Conservation (phyloP, 2,888 invertebrate species). For the Sphaeridia pumilis region DNA sequence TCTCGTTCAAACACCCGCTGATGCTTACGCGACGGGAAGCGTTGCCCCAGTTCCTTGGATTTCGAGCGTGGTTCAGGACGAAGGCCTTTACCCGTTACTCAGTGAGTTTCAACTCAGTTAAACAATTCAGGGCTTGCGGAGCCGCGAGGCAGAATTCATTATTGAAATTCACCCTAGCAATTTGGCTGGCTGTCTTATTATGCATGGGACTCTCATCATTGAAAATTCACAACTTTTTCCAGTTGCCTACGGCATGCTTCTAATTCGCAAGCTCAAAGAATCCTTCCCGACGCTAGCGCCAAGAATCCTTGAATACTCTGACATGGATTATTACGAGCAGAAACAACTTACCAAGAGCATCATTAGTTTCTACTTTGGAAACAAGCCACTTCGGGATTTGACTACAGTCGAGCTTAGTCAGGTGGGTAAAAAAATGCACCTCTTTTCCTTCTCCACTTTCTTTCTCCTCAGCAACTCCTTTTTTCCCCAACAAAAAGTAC, state of each 20-base stretch:
- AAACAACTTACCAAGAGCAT: slow-evolving; percentile 17
- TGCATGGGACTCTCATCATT: neutral
- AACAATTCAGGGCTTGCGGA: no score
- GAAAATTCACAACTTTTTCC: neutral
- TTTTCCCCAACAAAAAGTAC: no score
- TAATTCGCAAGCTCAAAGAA: slow-evolving; percentile 1
- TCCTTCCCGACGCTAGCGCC: slow-evolving; percentile 8
- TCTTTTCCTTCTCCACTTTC: no score
- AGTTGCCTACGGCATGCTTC: slow-evolving; percentile 10
- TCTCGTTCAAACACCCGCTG: slow-evolving; percentile 21
- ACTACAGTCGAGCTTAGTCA: slow-evolving; percentile 17
- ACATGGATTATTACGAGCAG: slow-evolving; percentile 13
- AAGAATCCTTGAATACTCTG: slow-evolving; percentile 16
- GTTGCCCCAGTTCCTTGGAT: slow-evolving; percentile 26
- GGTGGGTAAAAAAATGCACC: no score
- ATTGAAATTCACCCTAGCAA: neutral
- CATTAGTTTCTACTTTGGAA: slow-evolving; percentile 22
- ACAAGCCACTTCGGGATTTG: slow-evolving; percentile 14
- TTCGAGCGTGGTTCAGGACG: slow-evolving; percentile 8
- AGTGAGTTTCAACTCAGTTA: no score
- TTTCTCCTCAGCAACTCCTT: no score
- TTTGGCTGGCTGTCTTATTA: neutral
- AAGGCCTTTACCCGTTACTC: slow-evolving; percentile 12
- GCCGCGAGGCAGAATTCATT: no score
- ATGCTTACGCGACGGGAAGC: slow-evolving; percentile 22